phyloP scores from a whole-genome alignment of 2,888 invertebrate genomes.

The Achlya flavicornis region DNA sequence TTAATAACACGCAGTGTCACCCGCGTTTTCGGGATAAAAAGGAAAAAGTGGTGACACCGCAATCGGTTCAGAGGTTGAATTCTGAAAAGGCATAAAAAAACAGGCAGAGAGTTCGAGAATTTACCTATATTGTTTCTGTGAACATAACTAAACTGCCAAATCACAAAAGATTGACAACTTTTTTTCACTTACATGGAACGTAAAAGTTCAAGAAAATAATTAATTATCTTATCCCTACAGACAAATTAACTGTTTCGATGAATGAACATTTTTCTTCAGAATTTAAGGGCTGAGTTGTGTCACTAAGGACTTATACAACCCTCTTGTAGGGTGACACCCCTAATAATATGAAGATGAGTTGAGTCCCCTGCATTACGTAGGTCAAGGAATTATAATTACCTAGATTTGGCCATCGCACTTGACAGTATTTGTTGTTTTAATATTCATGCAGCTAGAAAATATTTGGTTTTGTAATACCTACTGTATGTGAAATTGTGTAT shows the following conservation, averaged over 20 bases:
- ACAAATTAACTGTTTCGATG: constrained; percentile 15
- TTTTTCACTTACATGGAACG: too few relatives aligned
- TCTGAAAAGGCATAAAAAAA: too few relatives aligned
- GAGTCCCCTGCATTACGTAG: constrained; percentile 22
- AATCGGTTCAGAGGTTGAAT: too few relatives aligned
- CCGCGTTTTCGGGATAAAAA: too few relatives aligned
- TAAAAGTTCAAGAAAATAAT: constrained; percentile 10
- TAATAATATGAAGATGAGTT: constrained; percentile 22
- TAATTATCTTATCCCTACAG: constrained; percentile 29
- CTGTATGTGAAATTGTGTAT: too few relatives aligned
- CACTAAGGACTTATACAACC: constrained; percentile 39
- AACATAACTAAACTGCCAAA: too few relatives aligned
- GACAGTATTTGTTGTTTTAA: constrained; percentile 15
- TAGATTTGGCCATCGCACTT: constrained; percentile 24
- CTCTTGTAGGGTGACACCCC: constrained; percentile 49
- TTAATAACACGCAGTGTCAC: neutral
- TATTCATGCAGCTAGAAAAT: too few relatives aligned
- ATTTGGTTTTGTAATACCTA: too few relatives aligned
- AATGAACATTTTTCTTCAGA: constrained; percentile 52
- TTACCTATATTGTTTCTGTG: too few relatives aligned
- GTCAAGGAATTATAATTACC: constrained; percentile 18
- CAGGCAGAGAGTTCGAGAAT: too few relatives aligned
- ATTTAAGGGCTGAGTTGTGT: constrained; percentile 47
- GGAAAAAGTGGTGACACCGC: too few relatives aligned
- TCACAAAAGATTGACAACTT: too few relatives aligned